Evolutionary conservation across 2,113 vertebrate species (phyloP).

Genomic region (Myrmecobius fasciatus): DNA sequence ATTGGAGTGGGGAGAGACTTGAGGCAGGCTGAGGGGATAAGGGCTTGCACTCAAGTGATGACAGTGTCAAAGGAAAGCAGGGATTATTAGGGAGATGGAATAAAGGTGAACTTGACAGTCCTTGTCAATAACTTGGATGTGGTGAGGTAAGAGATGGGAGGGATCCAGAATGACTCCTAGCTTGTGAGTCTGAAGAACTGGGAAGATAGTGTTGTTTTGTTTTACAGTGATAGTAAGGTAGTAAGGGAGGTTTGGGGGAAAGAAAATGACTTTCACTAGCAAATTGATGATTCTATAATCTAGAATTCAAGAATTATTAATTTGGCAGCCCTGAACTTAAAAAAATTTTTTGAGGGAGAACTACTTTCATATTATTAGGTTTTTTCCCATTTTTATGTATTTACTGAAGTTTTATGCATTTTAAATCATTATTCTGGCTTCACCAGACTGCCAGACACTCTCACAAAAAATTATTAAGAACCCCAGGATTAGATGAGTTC

Average conservation of each 20-base stretch:
- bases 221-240: no score
- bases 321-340: not conserved
- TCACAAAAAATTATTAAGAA: not conserved
- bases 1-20: not conserved
- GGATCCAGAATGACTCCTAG: not conserved
- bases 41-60: not conserved
- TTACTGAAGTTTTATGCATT: not conserved
- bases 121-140: not conserved
- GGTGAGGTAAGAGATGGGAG: not conserved
- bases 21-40: not conserved
- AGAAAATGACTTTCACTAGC: not conserved
- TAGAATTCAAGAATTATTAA: not conserved
- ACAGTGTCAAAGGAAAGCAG: not conserved
- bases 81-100: not conserved
- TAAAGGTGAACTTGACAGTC: not conserved
- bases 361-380: not conserved
- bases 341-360: not conserved
- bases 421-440: not conserved
- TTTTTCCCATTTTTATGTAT: not conserved
- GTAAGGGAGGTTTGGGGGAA: not conserved
- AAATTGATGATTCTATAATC: not conserved
- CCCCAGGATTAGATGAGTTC: not conserved
- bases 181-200: not conserved
- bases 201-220: not conserved
- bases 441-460: not conserved